Percentiles rank a stretch among this genome's conserved stretches.
These are phyloP conservation scores for Patiria pectinifera DNA, from an alignment of 53 echinoderm and acorn worm species.

Conservation along the genomic window DNA sequence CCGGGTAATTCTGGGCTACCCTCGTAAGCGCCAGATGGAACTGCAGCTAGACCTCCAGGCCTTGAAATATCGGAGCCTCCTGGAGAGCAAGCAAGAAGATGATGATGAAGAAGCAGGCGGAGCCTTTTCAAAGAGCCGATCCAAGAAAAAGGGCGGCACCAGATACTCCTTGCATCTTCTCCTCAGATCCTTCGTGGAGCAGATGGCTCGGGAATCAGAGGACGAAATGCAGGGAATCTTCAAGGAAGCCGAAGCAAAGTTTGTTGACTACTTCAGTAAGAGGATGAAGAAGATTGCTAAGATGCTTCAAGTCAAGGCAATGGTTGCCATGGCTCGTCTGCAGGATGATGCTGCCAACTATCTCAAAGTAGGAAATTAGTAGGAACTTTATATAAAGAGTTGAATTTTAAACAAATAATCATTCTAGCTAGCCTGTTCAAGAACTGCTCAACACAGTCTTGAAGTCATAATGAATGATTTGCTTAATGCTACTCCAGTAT, in stretches of 20 bases:
- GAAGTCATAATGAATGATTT: no score
- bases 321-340: constrained; percentile 58
- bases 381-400: neutral
- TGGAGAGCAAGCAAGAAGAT: constrained; percentile 78
- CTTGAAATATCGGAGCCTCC: constrained; percentile 85
- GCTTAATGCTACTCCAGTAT: no score
- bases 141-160: constrained; percentile 42
- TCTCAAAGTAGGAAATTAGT: constrained; percentile 40
- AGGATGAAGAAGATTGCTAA: constrained; percentile 65
- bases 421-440: neutral
- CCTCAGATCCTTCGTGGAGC: constrained; percentile 86
- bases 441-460: no score
- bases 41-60: constrained; percentile 88
- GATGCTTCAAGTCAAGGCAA: constrained; percentile 72
- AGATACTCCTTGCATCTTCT: constrained; percentile 87
- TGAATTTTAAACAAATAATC: neutral
- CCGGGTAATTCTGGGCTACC: constrained; percentile 81
- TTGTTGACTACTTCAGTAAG: constrained; percentile 79
- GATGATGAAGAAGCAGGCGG: neutral
- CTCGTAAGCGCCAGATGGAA: constrained; percentile 72
- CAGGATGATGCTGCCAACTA: constrained; percentile 81
- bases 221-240: constrained; percentile 62
- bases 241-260: constrained; percentile 73
- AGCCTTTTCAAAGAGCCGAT: neutral
- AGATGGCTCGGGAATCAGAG: constrained; percentile 61